A percentile compares a stretch with the other conserved stretches of the same genome.
Evolutionary conservation across 2,797 vertebrate genomes (phyloP).

Genomic region (Amblyraja radiata): DNA sequence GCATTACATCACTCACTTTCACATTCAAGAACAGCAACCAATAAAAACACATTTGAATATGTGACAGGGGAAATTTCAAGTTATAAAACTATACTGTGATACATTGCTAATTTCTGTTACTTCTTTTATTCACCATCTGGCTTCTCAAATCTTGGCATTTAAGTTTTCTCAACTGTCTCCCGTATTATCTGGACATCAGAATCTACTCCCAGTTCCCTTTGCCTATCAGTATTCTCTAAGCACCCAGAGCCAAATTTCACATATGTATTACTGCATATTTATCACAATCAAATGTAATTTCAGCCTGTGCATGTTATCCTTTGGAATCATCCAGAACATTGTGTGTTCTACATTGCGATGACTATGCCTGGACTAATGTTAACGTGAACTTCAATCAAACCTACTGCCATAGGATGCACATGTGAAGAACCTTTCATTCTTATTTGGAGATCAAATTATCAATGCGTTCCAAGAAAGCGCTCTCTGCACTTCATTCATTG

Average conservation of each 20-base stretch:
- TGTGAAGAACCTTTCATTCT: background rate
- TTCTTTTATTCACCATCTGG: background rate
- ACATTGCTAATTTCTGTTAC: too few relatives aligned
- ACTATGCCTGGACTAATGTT: background rate
- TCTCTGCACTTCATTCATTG: background rate
- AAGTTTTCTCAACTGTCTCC: background rate
- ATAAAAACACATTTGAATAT: too few relatives aligned
- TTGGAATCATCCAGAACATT: background rate
- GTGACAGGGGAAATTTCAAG: too few relatives aligned
- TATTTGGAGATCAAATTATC: background rate
- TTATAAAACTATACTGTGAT: too few relatives aligned
- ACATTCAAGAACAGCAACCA: too few relatives aligned
- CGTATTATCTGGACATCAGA: background rate
- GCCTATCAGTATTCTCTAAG: background rate
- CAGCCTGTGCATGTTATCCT: background rate
- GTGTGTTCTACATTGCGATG: background rate
- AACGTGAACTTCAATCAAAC: background rate
- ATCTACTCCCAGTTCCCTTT: background rate
- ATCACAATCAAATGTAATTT: background rate
- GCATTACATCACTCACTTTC: background rate
- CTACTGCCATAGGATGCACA: too few relatives aligned
- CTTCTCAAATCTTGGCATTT: background rate
- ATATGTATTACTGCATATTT: background rate
- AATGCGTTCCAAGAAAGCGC: background rate
- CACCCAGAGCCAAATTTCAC: background rate